Evolutionary conservation across 2,888 invertebrate genomes (phyloP), one percentile per base, ranked within the genome.

Genomic region (Iphiclides podalirius): DNA sequence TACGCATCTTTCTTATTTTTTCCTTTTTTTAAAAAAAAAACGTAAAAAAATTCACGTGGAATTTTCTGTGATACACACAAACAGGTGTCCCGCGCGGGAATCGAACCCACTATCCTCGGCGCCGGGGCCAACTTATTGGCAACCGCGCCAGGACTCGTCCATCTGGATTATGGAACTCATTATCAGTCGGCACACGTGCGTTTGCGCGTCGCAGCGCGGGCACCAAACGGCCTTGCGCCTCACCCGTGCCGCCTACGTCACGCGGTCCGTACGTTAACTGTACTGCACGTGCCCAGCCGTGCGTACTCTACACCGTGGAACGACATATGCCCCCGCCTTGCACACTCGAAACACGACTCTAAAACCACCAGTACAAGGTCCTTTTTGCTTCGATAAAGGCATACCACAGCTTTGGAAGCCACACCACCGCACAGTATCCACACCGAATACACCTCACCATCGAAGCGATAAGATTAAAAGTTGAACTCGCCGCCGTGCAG

Each of bases 261-360:
- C 41, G 4, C 17, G 40, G 39, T 20, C 50, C 50, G 50, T 45
- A 45, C 50, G 16, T 15, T 57, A 57, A 57, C 57, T 57, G 57
- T 57, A 57, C 46, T 36, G 35, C 57, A 57, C 57, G 57, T 57
- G 57, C 20, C 28, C 52, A 38, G 11, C 47, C 41, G 17, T 46
- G 51, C 41, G 40, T 38, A 34, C 26, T 7, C 15, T 9, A 11
- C 38, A 42, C 28, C 16, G 16, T 14, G 16, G n/a, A 40, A 31
- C 15, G 28, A 34, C 16, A 35, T 26, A 35, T 23, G 37, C 12
- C 15, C 20, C 4, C 36, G n/a, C n/a, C n/a, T 3, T n/a, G 1
- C 13, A n/a, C 43, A 43, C 8, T n/a, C 33, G 2, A 43, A 43
- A 33, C n/a, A 23, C 11, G 11, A 39, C 43, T 23, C 13, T 39